Conservation (phyloP, 1,140 invertebrate species). For the Caenorhabditis briggsae region DNA sequence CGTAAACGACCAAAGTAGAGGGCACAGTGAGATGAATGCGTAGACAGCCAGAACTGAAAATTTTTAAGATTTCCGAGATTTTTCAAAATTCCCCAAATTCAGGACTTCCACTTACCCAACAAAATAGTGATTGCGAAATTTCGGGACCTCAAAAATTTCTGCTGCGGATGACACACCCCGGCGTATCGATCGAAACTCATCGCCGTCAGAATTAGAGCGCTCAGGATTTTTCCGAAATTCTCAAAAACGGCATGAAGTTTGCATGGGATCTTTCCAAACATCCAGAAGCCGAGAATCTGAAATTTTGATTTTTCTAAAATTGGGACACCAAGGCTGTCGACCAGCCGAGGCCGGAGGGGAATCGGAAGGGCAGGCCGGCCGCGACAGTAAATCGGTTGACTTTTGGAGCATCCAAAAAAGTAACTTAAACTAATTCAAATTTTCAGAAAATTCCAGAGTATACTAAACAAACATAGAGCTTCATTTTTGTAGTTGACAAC, state of each 20-base stretch:
- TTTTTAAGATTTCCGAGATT: no score
- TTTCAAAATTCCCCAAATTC: no score
- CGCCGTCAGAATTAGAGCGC: slow-evolving; percentile 75
- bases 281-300: slow-evolving; percentile 77
- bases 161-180: slow-evolving; percentile 74
- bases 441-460: no score
- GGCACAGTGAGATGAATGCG: slow-evolving; percentile 75
- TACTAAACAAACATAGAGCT: no score
- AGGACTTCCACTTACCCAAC: slow-evolving; percentile 62
- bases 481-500: background rate
- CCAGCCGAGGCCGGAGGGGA: no score
- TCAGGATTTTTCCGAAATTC: slow-evolving; percentile 78
- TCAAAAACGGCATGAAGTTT: slow-evolving; percentile 77
- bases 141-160: slow-evolving; percentile 69
- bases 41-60: slow-evolving; percentile 73
- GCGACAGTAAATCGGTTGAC: no score
- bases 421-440: no score
- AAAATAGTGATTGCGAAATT: slow-evolving; percentile 72
- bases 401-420: no score
- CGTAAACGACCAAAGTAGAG: slow-evolving; percentile 75
- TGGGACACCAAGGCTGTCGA: no score
- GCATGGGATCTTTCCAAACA: slow-evolving; percentile 75
- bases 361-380: no score
- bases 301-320: no score
- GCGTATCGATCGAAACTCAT: slow-evolving; percentile 77